Conservation (phyloP, 2,888 invertebrate genomes). For the Tryphoninae sp. region DNA sequence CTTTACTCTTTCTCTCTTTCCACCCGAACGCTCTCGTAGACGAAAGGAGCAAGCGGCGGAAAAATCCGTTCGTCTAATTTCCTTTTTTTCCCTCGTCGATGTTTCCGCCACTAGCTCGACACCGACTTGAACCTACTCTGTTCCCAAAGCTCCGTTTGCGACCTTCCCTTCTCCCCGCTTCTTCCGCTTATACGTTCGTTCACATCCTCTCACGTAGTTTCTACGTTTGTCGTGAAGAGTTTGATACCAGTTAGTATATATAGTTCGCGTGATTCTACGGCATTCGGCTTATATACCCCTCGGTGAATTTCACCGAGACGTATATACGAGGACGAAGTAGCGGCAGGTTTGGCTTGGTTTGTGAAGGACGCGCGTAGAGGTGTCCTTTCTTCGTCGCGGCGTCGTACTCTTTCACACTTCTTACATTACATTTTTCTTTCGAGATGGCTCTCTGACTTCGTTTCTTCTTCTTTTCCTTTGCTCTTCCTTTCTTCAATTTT, state of each 20-base stretch:
- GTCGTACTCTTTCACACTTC: constrained; percentile 1
- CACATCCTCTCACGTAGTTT: constrained; percentile 32
- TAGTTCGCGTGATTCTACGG: constrained; percentile 10
- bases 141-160: constrained; percentile 11
- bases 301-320: constrained; percentile 18
- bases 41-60: constrained; percentile 51
- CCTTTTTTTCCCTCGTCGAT: constrained; percentile 38
- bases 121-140: constrained; percentile 27
- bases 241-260: constrained; percentile 33
- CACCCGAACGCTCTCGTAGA: constrained; percentile 46
- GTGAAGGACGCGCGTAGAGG: neutral
- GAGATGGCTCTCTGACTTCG: constrained; percentile 9
- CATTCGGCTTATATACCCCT: neutral
- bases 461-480: too few species aligned
- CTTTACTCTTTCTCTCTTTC: constrained; percentile 1
- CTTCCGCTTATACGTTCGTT: constrained; percentile 19
- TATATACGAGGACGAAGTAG: constrained; percentile 14
- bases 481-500: neutral
- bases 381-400: constrained; percentile 4
- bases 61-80: constrained; percentile 46
- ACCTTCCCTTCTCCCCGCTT: neutral
- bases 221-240: constrained; percentile 49
- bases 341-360: constrained; percentile 12
- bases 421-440: constrained; percentile 20
- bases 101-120: constrained; percentile 41